Evolutionary conservation across 2,888 invertebrate genomes (phyloP).

Genomic region (Archips crataeganus): DNA sequence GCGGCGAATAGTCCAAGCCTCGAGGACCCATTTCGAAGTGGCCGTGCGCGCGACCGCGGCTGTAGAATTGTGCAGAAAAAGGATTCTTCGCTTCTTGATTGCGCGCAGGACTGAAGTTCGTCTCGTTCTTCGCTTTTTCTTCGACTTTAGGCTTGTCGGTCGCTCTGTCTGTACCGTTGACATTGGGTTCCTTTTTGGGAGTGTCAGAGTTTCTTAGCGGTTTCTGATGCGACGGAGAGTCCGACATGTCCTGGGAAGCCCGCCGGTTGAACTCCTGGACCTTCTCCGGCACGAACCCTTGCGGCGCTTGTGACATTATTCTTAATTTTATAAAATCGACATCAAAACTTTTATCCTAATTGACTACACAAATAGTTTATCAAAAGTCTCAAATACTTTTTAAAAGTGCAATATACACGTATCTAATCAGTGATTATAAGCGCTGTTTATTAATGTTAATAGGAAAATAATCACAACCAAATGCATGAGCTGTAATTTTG

Average conservation of each 20-base stretch:
- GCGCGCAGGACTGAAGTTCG: constrained; percentile 56
- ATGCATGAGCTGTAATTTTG: constrained; percentile 58
- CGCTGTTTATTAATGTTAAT: constrained; percentile 57
- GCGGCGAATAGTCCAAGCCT: constrained; percentile 80
- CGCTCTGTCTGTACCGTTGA: constrained; percentile 59
- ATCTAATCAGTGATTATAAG: constrained; percentile 30
- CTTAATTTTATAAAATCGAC: constrained; percentile 57
- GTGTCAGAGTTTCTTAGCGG: constrained; percentile 50
- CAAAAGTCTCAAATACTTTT: constrained; percentile 55
- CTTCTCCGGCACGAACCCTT: constrained; percentile 78
- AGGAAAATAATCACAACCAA: constrained; percentile 77
- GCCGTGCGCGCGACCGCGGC: constrained; percentile 70
- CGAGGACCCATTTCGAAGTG: constrained; percentile 83
- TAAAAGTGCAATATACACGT: constrained; percentile 43
- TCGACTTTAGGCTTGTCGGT: constrained; percentile 43
- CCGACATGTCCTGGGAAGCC: constrained; percentile 74
- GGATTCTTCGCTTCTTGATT: constrained; percentile 74
- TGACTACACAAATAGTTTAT: constrained; percentile 66
- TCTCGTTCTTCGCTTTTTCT: constrained; percentile 58
- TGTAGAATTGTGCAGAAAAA: constrained; percentile 75
- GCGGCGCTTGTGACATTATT: constrained; percentile 76
- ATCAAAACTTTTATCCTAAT: constrained; percentile 61
- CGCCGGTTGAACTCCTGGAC: constrained; percentile 77
- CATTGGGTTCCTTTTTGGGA: constrained; percentile 66
- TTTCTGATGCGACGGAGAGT: constrained; percentile 58